Percentiles rank a stretch among this genome's conserved stretches.
These are phyloP conservation scores for Epinotia demarniana DNA, from an alignment of 2,888 invertebrate genomes.

Conservation along the genomic window DNA sequence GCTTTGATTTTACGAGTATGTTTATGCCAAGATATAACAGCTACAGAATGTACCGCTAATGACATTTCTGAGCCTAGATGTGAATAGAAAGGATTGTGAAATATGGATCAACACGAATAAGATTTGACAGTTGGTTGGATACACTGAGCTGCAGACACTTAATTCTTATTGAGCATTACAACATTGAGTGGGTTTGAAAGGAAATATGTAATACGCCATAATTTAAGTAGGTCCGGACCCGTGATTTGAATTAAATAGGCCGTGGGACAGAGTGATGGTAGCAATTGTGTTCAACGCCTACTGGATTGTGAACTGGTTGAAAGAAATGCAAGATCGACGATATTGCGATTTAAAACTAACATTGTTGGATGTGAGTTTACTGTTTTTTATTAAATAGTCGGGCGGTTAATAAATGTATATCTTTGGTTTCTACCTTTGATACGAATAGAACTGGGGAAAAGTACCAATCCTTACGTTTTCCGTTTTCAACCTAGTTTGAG, in stretches of 20 bases:
- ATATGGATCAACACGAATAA: conserved; percentile 7
- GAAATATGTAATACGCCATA: conserved; percentile 12
- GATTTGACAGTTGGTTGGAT: not conserved
- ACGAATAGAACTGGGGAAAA: not conserved
- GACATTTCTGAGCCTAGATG: not conserved
- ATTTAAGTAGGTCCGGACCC: not conserved
- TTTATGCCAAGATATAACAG: conserved; percentile 6
- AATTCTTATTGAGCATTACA: conserved; percentile 29
- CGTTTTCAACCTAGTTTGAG: not conserved
- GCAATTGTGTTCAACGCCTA: conserved; percentile 34
- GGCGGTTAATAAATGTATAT: not conserved
- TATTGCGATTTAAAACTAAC: conserved; percentile 11
- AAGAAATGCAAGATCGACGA: conserved; percentile 16
- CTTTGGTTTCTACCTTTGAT: not conserved
- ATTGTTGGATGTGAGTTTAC: no score
- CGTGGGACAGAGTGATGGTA: conserved; percentile 22
- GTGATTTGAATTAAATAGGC: conserved; percentile 25
- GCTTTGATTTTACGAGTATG: conserved; percentile 23
- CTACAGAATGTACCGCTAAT: not conserved
- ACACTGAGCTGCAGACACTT: conserved; percentile 17
- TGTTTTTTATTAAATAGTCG: no score
- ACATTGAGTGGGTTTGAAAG: conserved; percentile 28
- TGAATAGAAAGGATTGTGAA: not conserved
- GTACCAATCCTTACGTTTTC: not conserved
- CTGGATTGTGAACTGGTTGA: conserved; percentile 18